Conservation (phyloP, 2,113 vertebrate genomes). For the Caretta caretta region DNA sequence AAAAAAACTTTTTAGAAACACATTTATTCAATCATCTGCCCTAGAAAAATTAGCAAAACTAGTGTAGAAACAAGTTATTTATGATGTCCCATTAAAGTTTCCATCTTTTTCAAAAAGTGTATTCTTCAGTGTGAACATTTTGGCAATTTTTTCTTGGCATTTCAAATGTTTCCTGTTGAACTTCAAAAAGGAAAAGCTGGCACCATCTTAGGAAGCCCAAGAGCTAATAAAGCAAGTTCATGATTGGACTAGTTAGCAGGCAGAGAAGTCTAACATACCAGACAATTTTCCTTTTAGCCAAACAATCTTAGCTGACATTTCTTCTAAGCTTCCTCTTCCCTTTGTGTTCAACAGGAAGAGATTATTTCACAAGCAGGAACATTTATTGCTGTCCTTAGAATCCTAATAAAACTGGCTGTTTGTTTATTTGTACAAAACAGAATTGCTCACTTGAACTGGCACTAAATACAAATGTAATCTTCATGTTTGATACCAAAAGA, state of each 20-base stretch:
- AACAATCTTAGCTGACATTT: constrained; percentile 1
- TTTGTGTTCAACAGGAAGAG: constrained; percentile 59
- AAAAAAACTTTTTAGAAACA: neutral
- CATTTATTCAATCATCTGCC: neutral
- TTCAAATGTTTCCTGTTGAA: constrained; percentile 57
- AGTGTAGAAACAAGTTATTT: neutral
- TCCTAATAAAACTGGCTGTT: neutral
- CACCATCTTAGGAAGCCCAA: constrained; percentile 29
- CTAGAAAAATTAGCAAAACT: neutral
- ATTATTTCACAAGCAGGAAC: neutral
- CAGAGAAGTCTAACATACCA: accelerated
- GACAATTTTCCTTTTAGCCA: constrained; percentile 42
- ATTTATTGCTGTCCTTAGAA: constrained; percentile 23
- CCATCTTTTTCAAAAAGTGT: neutral
- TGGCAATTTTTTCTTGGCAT: constrained; percentile 58
- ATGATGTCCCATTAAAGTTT: neutral
- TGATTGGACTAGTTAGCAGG: neutral
- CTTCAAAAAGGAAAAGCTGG: constrained; percentile 48
- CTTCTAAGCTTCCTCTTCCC: constrained; percentile 49
- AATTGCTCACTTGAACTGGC: neutral
- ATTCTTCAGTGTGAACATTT: neutral
- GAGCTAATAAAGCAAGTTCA: constrained; percentile 53
- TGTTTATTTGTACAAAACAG: neutral
- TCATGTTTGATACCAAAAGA: neutral
- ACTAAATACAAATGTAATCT: neutral